Percentiles rank a stretch among this genome's conserved stretches.
These are phyloP conservation scores for Calliopum simillimum DNA, from an alignment of 2,888 invertebrate species.

Conservation along the genomic window DNA sequence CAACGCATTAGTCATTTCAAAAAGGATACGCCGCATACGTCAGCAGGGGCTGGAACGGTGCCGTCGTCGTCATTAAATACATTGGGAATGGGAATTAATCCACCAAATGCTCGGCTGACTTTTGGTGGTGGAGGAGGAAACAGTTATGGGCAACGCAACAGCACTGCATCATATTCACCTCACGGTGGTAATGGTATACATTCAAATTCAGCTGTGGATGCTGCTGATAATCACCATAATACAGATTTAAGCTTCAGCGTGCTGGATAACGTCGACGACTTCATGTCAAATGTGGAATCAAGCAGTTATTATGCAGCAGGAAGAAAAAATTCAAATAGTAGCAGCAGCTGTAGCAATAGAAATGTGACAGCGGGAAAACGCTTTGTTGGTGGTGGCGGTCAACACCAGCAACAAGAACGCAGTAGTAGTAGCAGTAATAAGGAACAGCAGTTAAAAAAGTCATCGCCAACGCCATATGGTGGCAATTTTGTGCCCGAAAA, in stretches of 20 bases:
- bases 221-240: slow-evolving; percentile 51
- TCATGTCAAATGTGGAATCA: slow-evolving; percentile 53
- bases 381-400: too few species aligned
- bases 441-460: slow-evolving; percentile 41
- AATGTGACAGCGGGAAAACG: slow-evolving; percentile 31
- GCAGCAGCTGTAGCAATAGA: slow-evolving; percentile 35
- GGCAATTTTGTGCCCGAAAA: slow-evolving; percentile 48
- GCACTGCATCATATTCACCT: slow-evolving; percentile 53
- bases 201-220: slow-evolving; percentile 45
- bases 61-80: background rate
- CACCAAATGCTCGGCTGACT: slow-evolving; percentile 19
- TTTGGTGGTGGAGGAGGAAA: slow-evolving; percentile 43
- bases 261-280: slow-evolving; percentile 61
- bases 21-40: slow-evolving; percentile 65
- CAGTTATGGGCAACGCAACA: slow-evolving; percentile 38
- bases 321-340: slow-evolving; percentile 29
- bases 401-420: slow-evolving; percentile 34
- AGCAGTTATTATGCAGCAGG: slow-evolving; percentile 33
- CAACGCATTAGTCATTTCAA: slow-evolving; percentile 88
- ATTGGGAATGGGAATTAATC: background rate
- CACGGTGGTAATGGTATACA: slow-evolving; percentile 38
- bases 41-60: slow-evolving; percentile 47
- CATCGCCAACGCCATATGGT: slow-evolving; percentile 49
- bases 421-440: slow-evolving; percentile 48
- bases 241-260: slow-evolving; percentile 64